phyloP scores from a whole-genome alignment of 30 jellyfish, hydroid and myxozoan genomes.

The Pelagia noctiluca region DNA sequence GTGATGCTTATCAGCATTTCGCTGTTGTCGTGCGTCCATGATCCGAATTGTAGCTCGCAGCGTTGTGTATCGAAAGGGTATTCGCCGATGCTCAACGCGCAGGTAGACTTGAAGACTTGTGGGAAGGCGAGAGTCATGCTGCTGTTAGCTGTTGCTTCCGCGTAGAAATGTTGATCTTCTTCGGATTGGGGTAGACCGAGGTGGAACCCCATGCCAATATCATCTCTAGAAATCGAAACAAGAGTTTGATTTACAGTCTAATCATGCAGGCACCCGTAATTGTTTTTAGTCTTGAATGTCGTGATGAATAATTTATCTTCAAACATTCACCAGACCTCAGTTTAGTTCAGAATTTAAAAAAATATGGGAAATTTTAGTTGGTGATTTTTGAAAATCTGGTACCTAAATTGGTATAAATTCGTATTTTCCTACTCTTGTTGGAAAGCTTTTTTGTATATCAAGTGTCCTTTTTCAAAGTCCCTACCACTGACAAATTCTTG shows the following conservation, averaged over 20 bases:
- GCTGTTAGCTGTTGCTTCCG: conserved; percentile 56
- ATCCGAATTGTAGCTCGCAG: conserved; percentile 58
- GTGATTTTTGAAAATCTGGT: too few species aligned
- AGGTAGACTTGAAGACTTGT: conserved; percentile 59
- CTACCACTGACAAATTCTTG: too few species aligned
- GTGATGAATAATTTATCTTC: too few species aligned
- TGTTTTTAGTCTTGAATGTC: too few species aligned
- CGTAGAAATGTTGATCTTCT: conserved; percentile 73
- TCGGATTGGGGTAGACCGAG: conserved; percentile 58
- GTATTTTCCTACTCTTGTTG: too few species aligned
- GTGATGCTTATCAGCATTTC: conserved; percentile 39
- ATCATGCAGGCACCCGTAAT: not conserved
- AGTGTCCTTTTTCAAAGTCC: too few species aligned
- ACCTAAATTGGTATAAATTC: too few species aligned
- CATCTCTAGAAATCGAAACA: conserved; percentile 36
- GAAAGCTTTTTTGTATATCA: too few species aligned
- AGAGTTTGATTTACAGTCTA: not conserved
- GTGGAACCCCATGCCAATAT: conserved; percentile 53
- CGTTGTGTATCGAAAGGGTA: conserved; percentile 79
- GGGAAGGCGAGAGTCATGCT: conserved; percentile 52
- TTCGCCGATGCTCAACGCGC: conserved; percentile 72
- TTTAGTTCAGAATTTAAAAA: too few species aligned
- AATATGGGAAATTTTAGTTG: too few species aligned
- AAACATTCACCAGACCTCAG: too few species aligned
- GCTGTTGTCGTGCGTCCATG: conserved; percentile 73